Conservation (phyloP, 2,113 vertebrate species). For the Anoplopoma fimbria region DNA sequence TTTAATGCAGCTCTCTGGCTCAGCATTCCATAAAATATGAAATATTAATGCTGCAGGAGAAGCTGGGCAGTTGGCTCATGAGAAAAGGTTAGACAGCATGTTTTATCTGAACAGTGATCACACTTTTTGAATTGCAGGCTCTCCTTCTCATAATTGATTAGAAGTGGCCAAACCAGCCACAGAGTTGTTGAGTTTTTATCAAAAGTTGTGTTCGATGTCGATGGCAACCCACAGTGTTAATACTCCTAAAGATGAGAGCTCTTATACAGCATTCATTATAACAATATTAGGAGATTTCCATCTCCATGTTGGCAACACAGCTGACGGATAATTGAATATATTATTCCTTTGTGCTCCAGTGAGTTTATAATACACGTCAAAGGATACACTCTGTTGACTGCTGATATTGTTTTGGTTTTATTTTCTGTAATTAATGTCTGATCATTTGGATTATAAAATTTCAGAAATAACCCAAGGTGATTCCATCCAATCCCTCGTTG, state of each 20-base stretch:
- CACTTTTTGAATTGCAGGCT: background rate
- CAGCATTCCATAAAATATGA: slow-evolving; percentile 44
- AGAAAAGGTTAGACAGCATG: slow-evolving; percentile 29
- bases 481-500: background rate
- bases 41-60: slow-evolving; percentile 56
- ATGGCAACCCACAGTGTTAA: background rate
- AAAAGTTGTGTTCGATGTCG: slow-evolving; percentile 10
- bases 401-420: background rate
- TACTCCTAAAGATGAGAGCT: background rate
- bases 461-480: background rate
- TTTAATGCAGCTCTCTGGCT: slow-evolving; percentile 46
- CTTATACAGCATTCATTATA: background rate
- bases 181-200: background rate
- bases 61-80: slow-evolving; percentile 17
- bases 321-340: background rate
- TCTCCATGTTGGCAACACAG: background rate
- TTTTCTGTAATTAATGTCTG: background rate
- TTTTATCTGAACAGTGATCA: slow-evolving; percentile 1
- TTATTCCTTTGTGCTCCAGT: background rate
- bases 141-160: background rate
- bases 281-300: background rate
- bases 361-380: background rate
- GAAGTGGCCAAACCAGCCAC: background rate
- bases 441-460: background rate
- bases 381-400: background rate